Evolutionary conservation across 92 coral and sea anemone species (phyloP), one percentile per base, ranked within the genome.

Genomic region (Phymanthus crucifer): DNA sequence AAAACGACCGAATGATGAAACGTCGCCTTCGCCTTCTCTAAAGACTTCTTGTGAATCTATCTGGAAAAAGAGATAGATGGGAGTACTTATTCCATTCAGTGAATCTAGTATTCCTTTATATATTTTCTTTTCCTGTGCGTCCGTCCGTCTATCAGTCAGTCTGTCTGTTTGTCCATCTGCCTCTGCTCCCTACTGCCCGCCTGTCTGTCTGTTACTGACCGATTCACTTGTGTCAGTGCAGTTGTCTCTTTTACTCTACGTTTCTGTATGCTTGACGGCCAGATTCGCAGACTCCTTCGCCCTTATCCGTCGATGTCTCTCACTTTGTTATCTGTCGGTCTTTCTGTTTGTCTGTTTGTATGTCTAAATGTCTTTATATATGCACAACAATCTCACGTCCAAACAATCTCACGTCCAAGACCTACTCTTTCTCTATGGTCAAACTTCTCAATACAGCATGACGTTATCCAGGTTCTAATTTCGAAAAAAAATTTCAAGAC

Each of bases 1-100:
- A 16, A 89, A 79, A 37, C 81, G 86, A 27, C 71, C 81, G 6
- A 78, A 70, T 35, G 89, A 88, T 27, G 70, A 45, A n/a, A 13
- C 46, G 3, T 31, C 76, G 3, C 52, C 79, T 11, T 31, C 76
- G 9, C 23, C 79, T 23, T 72, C 85, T 3, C 71, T 73, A 6
- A 82, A 82, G 47, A 36, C 86, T 1, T 86, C 93, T 66, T 72
- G 73, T 74, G 94, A 84, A 48, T 91, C 82, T 18, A 87, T 91
- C 17, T 91, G 92, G 92, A 80, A 88, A 70, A 84, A 83, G 56
- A 88, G 92, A 81, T 88, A 76, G 75, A 29, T 24, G 29, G 29
- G 29, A 24, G 35, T 50, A 48, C 29, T 16, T 46, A 69, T 6
- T 1, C 29, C 35, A 34, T 34, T 69, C 1, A 69, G 19, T 5